Evolutionary conservation across 2,113 vertebrate species (phyloP).

Genomic region (Oryzias melastigma): DNA sequence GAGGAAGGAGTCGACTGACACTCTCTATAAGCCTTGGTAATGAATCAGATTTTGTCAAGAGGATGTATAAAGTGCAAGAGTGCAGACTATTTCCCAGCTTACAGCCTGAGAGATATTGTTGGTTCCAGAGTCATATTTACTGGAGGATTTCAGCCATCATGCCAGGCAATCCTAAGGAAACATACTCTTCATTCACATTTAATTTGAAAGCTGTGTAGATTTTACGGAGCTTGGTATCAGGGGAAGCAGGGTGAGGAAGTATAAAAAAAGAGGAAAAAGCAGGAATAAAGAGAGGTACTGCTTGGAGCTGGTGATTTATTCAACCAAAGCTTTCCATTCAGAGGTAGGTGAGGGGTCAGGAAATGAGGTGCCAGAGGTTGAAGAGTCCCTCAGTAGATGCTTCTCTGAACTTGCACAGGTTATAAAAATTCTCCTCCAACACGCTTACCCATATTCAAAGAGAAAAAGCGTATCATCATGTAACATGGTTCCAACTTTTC

Average conservation of each 20-base stretch:
- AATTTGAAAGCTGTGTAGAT: constrained; percentile 73
- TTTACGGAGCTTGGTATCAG: constrained; percentile 59
- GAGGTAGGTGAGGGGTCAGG: constrained; percentile 45
- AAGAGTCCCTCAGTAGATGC: constrained; percentile 34
- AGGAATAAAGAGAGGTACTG: constrained; percentile 57
- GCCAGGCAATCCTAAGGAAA: constrained; percentile 66
- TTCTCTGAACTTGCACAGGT: constrained; percentile 26
- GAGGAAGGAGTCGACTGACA: constrained; percentile 15
- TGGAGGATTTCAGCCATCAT: constrained; percentile 61
- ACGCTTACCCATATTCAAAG: neutral
- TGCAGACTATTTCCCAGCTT: constrained; percentile 48
- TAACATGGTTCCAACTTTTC: too few species aligned
- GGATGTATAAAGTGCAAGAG: constrained; percentile 52
- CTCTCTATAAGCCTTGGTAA: constrained; percentile 35
- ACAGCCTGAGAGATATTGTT: constrained; percentile 53
- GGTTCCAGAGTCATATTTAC: constrained; percentile 66
- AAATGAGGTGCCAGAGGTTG: constrained; percentile 30
- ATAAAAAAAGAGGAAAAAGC: constrained; percentile 28
- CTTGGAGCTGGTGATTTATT: constrained; percentile 61
- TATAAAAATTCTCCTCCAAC: constrained; percentile 28
- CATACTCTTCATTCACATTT: constrained; percentile 70
- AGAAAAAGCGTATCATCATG: too few species aligned
- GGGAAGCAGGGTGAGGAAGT: constrained; percentile 38
- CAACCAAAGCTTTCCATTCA: constrained; percentile 57
- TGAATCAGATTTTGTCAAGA: constrained; percentile 49